Percentiles rank a stretch among this genome's conserved stretches.
Evolutionary conservation across 2,888 invertebrate genomes (phyloP).

Genomic region (Andrena dorsata): DNA sequence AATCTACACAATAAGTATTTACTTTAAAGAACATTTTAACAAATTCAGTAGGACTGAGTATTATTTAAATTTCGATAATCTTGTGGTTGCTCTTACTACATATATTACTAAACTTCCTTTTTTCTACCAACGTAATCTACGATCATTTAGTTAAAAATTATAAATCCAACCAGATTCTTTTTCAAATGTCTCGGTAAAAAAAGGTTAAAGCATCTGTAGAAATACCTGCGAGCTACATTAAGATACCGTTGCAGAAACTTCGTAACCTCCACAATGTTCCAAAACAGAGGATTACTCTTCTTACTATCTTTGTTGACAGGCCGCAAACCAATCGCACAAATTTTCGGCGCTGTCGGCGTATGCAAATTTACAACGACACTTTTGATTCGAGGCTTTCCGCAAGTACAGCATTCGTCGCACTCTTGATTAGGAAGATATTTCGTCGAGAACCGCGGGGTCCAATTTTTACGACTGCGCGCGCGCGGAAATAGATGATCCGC

Average conservation of each 20-base stretch:
- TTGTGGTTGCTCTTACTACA: too few relatives aligned
- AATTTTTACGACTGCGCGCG: slow-evolving; percentile 37
- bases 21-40: too few relatives aligned
- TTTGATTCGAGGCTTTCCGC: neutral
- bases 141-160: too few relatives aligned
- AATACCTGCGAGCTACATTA: slow-evolving; percentile 24
- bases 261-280: slow-evolving; percentile 1
- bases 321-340: slow-evolving; percentile 49
- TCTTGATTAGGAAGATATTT: slow-evolving; percentile 31
- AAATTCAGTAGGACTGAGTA: too few relatives aligned
- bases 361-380: slow-evolving; percentile 12
- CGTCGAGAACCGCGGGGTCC: slow-evolving; percentile 52
- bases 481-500: slow-evolving; percentile 30
- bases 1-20: too few relatives aligned
- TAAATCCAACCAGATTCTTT: neutral
- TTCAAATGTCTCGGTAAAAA: neutral
- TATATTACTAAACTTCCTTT: too few relatives aligned
- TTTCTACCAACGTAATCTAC: too few relatives aligned
- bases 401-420: neutral
- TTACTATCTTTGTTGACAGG: neutral
- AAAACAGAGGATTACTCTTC: neutral
- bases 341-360: slow-evolving; percentile 42
- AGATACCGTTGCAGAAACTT: slow-evolving; percentile 17
- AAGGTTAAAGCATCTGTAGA: neutral
- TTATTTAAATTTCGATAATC: too few relatives aligned